Evolutionary conservation across 2,888 invertebrate species (phyloP).

Genomic region (Calliphora vomitoria): DNA sequence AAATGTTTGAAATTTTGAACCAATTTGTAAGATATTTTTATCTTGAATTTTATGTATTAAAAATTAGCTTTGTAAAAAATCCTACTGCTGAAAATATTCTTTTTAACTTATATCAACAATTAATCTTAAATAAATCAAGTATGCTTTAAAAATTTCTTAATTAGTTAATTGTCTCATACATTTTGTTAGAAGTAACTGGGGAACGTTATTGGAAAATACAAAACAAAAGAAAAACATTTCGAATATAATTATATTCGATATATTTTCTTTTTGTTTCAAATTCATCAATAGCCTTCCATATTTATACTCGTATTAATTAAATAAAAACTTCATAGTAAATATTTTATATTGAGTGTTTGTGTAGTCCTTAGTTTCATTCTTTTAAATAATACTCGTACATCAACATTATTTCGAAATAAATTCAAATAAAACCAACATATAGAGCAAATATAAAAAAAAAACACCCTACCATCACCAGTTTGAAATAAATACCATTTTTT

Average conservation of each 20-base stretch:
- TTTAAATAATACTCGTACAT: constrained; percentile 11
- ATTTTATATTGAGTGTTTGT: constrained; percentile 58
- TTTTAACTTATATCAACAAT: neutral
- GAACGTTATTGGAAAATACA: too few species aligned
- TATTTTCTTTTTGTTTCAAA: too few species aligned
- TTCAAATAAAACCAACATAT: neutral
- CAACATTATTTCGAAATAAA: constrained; percentile 12
- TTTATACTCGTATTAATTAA: neutral
- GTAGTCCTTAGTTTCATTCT: constrained; percentile 58
- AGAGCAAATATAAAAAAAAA: constrained; percentile 21
- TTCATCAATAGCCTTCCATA: too few species aligned
- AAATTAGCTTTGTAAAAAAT: neutral
- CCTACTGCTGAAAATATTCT: constrained; percentile 48
- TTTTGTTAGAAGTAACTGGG: constrained; percentile 17
- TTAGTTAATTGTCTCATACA: constrained; percentile 59
- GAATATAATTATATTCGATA: too few species aligned
- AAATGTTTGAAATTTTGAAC: too few species aligned
- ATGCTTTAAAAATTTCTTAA: constrained; percentile 53
- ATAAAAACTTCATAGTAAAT: neutral
- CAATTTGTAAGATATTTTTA: too few species aligned
- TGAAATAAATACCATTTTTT: constrained; percentile 41
- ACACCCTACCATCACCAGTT: constrained; percentile 48
- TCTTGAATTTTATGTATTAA: too few species aligned
- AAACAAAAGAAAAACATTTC: neutral
- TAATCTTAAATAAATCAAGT: neutral